Base-by-base conservation (phyloP, 2,888 invertebrate species). In the Tetragonula carbonaria region DNA sequence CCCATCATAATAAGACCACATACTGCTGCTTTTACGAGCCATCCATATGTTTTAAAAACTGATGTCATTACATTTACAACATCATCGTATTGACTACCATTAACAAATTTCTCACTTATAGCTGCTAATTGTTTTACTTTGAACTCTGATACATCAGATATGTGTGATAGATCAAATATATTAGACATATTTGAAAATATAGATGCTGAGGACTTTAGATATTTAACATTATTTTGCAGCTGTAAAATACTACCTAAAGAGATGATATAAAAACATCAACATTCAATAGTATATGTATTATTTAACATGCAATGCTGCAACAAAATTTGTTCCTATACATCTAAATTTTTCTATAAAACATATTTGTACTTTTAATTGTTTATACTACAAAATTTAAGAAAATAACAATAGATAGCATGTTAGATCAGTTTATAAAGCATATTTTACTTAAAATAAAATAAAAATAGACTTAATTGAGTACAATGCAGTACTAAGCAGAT, bases 1-100 rank as follows among this genome's bases (percentile, higher is more conserved):
- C 95, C 94, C n/a, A 95, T 95, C 74, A 95, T 93, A 4, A 95
- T 90, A 21, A 95, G 84, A 8, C 96, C 96, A 92, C 95, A 84
- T 16, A 90, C 76, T 65, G 80, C 84, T 72, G 94, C 94, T 83
- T 86, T 92, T 23, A 94, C 79, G 53, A 94, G 81, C 92, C 92
- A 90, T 73, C 68, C 63, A 38, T 79, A 89, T 38, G 51, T 81
- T 68, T 75, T 73, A 21, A 63, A 74, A 57, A 82, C 67, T 18
- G 70, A 70, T 33, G 85, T 68, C 11, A 85, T 66, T 4, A 80
- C 78, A 71, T 72, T 78, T 2, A 88, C 74, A 53, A 82, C 80
- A 63, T 86, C 87, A 45, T 87, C 79, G 65, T 90, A 90, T 72
- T 82, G 75, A 82, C 81, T 88, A 66, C 78, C 76, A 63, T 88